Evolutionary conservation across 2,797 vertebrate species (phyloP).

Genomic region (Prunella strophiata): DNA sequence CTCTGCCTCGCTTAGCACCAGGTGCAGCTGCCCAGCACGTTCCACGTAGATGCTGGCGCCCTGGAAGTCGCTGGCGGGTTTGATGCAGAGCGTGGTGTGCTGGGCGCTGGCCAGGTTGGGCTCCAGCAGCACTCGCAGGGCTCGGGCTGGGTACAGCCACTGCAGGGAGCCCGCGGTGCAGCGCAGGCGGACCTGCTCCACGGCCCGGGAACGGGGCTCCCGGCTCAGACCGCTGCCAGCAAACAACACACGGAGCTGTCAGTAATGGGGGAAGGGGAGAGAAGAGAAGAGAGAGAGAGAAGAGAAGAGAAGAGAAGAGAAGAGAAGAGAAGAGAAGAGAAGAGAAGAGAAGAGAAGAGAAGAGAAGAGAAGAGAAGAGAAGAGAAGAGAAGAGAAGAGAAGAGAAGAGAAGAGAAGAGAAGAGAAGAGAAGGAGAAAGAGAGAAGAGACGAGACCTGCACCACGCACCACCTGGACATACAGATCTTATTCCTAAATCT

Average conservation of each 20-base stretch:
- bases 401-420: no score
- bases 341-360: no score
- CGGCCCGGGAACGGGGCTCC: conserved; percentile 64
- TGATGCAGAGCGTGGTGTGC: conserved; percentile 77
- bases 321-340: no score
- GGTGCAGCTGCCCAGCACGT: conserved; percentile 70
- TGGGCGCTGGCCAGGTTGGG: conserved; percentile 73
- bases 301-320: no score
- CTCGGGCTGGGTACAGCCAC: conserved; percentile 81
- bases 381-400: no score
- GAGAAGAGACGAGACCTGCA: not conserved
- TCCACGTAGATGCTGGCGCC: conserved; percentile 81
- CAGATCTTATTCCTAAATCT: not conserved
- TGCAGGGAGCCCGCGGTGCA: conserved; percentile 80
- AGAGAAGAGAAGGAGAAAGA: no score
- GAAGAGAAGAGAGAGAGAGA: no score
- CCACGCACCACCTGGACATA: no score
- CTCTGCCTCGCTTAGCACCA: conserved; percentile 68
- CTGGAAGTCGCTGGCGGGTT: conserved; percentile 71
- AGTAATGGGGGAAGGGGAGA: rapidly evolving
- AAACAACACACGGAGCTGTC: rapidly evolving
- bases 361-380: no score
- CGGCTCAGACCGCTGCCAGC: conserved; percentile 74
- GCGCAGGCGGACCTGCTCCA: conserved; percentile 83
- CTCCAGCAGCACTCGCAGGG: conserved; percentile 79